A percentile compares a stretch with the other conserved stretches of the same genome.
Evolutionary conservation across 2,113 vertebrate species (phyloP).

Genomic region (Alligator mississippiensis): DNA sequence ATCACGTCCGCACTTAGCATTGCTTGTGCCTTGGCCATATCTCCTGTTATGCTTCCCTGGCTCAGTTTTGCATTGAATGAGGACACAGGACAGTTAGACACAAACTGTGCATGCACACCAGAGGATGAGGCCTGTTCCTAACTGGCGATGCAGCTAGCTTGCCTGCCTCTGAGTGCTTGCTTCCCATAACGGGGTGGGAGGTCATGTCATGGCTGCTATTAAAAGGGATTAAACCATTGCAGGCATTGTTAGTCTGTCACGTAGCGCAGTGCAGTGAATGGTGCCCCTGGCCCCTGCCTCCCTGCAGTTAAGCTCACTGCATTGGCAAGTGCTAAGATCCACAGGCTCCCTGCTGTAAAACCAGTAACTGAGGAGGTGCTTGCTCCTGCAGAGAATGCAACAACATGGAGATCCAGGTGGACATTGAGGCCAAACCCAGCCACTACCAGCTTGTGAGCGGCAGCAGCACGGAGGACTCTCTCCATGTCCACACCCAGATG

Average conservation of each 20-base stretch:
- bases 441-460: conserved; percentile 92
- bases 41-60: neutral
- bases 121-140: neutral
- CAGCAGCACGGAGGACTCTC: conserved; percentile 93
- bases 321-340: neutral
- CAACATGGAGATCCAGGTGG: conserved; percentile 99
- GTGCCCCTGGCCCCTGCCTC: neutral
- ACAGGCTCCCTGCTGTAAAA: neutral
- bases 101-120: fast-evolving
- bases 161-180: neutral
- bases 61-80: fast-evolving
- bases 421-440: conserved; percentile 98
- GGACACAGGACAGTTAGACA: neutral
- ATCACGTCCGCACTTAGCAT: neutral
- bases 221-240: neutral
- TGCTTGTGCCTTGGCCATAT: too few species aligned
- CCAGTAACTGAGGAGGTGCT: neutral
- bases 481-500: conserved; percentile 83
- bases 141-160: neutral
- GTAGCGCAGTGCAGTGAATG: fast-evolving
- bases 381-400: conserved; percentile 90
- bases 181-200: neutral
- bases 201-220: neutral
- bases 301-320: neutral
- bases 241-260: fast-evolving